These are phyloP conservation scores for Ascaphus truei DNA, from an alignment of 2,113 vertebrate species.

Conservation along the genomic window DNA sequence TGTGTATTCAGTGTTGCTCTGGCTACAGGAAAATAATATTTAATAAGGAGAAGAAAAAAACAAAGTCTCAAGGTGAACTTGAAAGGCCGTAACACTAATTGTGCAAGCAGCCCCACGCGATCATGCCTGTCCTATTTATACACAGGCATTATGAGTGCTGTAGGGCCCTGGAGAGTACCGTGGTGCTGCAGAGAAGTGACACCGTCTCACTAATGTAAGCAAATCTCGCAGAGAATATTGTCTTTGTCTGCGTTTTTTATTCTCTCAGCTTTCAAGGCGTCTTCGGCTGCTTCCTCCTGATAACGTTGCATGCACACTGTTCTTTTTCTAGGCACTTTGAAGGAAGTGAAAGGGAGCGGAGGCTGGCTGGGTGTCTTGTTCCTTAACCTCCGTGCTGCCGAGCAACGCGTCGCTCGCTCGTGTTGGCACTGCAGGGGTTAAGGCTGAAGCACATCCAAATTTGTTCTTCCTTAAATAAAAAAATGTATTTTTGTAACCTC, in stretches of 20 bases:
- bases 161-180: background rate
- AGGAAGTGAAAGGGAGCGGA: background rate
- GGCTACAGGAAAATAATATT: background rate
- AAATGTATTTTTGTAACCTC: too few species aligned
- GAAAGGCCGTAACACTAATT: background rate
- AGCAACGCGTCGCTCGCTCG: too few species aligned
- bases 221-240: background rate
- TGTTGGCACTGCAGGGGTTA: too few species aligned
- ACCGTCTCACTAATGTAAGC: background rate
- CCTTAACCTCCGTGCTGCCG: background rate
- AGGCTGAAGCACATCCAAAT: too few species aligned
- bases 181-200: background rate
- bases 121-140: background rate
- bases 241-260: background rate
- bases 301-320: background rate
- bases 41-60: background rate
- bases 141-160: background rate
- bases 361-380: background rate
- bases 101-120: background rate
- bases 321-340: background rate
- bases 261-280: background rate
- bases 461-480: too few species aligned
- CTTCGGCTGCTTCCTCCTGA: constrained; percentile 31
- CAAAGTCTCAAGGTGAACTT: background rate
- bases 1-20: background rate